These are phyloP conservation scores for Pachyramphus minor DNA, from an alignment of 2,113 vertebrate genomes.

Conservation along the genomic window DNA sequence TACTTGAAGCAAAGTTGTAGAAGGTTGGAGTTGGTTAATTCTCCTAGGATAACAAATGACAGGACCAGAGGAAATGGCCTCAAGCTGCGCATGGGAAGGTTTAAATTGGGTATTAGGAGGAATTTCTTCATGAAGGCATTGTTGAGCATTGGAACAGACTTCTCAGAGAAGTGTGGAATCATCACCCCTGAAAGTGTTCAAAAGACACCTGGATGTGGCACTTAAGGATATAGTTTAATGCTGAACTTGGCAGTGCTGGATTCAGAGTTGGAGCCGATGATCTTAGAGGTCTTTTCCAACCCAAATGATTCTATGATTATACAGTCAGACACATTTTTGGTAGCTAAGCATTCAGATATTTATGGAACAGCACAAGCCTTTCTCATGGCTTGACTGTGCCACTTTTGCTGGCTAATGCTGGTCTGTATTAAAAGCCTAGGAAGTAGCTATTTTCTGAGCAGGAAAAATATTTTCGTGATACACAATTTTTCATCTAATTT, in stretches of 20 bases:
- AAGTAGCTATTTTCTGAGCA: not conserved
- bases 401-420: not conserved
- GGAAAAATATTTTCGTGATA: rapidly evolving
- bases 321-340: not conserved
- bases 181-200: not conserved
- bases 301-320: not conserved
- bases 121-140: not conserved
- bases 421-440: not conserved
- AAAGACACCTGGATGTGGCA: not conserved
- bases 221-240: not conserved
- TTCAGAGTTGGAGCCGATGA: not conserved
- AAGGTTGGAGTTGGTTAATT: not conserved
- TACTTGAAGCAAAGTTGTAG: not conserved
- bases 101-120: not conserved
- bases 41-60: not conserved
- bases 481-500: not conserved
- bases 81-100: not conserved
- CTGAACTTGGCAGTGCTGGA: not conserved
- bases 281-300: not conserved
- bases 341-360: not conserved
- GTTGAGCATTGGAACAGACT: not conserved
- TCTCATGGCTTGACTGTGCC: rapidly evolving
- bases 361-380: not conserved
- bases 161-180: not conserved
- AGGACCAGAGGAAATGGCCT: not conserved